Evolutionary conservation across 2,888 invertebrate species (phyloP), one percentile per base, ranked within the genome.

Genomic region (Matsumyia berberina): DNA sequence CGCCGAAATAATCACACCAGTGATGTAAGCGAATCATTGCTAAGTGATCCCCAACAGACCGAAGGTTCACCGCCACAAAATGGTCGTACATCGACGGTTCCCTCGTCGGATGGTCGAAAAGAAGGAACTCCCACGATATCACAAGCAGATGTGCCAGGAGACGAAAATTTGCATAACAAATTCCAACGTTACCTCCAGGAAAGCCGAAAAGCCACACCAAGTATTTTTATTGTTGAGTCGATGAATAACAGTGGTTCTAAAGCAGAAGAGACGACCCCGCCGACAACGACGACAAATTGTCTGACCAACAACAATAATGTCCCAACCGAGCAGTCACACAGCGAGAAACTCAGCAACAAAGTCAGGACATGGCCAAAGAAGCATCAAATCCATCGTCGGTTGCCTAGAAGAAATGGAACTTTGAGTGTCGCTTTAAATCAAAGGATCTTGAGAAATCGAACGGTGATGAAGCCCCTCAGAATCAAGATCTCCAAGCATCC

Each of bases 221-320:
- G 89, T 39, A 91, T 91, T 44, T 91, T 88, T 70, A 91, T 91
- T 73, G 88, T 91, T 5, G 87, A 91, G 72, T 86, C 90, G 1
- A 76, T 88, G 51, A 85, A 85, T 17, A 88, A 39, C 31, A 53
- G 15, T 44, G 51, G 35, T 33, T 57, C 57, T 12, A 85, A 80
- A 46, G 7, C 39, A 0, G 62, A 44, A 3, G 55, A 11, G 24
- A 3, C 15, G 24, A 24, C 24, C 1, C 24, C 24, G 4, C 24
- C 24, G n/a, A 24, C 24, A 12, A 8, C 9, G 11, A 29, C 33
- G 8, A 31, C 39, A 11, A 44, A 62, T 31, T 29, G 11, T 55
- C 35, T 9, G 15, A 7, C n/a, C n/a, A 42, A 17, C 15, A 67
- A 51, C 12, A 72, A 51, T 9, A 69, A 69, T 15, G 37, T 51